Conservation (phyloP, 2,797 vertebrate species). For the Poliocrania exsul region DNA sequence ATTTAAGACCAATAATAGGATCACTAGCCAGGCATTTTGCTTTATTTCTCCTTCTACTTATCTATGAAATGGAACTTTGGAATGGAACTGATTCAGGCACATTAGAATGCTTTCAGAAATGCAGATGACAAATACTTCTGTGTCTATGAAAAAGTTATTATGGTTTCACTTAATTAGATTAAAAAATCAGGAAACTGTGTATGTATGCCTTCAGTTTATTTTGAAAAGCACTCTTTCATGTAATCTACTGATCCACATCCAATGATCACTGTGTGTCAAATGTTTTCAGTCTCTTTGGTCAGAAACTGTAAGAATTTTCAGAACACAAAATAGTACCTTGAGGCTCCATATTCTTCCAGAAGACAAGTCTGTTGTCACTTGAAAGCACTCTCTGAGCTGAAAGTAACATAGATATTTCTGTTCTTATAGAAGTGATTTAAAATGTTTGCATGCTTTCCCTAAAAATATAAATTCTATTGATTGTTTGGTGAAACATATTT, state of each 20-base stretch:
- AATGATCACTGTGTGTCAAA: background rate
- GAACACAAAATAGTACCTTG: background rate
- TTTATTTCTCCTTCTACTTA: background rate
- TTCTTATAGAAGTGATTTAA: background rate
- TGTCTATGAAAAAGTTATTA: background rate
- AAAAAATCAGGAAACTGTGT: background rate
- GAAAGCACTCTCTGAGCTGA: background rate
- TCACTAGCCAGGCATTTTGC: background rate
- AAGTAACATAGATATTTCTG: background rate
- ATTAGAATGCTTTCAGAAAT: background rate
- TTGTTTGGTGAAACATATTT: background rate
- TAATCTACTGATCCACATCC: background rate
- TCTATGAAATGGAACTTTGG: background rate
- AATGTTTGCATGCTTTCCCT: background rate
- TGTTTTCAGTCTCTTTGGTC: background rate
- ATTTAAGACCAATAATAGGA: background rate
- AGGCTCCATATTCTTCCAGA: background rate
- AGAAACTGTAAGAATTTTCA: background rate
- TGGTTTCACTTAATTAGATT: background rate
- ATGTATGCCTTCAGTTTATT: background rate
- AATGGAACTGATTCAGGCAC: background rate
- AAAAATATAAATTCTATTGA: background rate
- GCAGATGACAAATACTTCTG: background rate
- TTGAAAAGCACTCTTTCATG: background rate
- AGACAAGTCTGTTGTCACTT: background rate